Conservation (phyloP, 2,888 invertebrate genomes). For the Yponomeuta plumbellus region DNA sequence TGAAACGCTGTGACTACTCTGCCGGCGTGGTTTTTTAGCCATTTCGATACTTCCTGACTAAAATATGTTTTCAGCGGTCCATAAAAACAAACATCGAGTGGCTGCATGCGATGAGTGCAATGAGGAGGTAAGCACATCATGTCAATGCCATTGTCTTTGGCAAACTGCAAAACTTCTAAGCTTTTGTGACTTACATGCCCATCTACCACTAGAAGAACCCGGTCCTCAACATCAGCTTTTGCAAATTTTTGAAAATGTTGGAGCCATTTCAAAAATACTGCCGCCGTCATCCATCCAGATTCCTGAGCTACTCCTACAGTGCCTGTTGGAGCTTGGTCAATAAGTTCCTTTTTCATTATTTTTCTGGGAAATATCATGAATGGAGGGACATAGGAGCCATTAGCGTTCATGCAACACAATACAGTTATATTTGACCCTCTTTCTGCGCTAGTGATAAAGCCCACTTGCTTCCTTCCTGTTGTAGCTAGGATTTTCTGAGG, state of each 20-base stretch:
- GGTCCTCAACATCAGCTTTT: constrained; percentile 29
- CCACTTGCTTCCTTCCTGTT: constrained; percentile 48
- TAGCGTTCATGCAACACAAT: constrained; percentile 35
- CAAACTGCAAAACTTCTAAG: constrained; percentile 29
- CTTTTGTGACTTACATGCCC: constrained; percentile 25
- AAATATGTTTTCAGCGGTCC: constrained; percentile 29
- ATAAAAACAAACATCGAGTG: constrained; percentile 32
- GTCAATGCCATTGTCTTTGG: constrained; percentile 33
- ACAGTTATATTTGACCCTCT: constrained; percentile 41
- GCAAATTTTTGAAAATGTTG: constrained; percentile 25
- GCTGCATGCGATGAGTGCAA: constrained; percentile 32
- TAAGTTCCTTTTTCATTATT: constrained; percentile 34
- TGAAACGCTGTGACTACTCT: constrained; percentile 28
- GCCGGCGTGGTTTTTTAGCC: constrained; percentile 29
- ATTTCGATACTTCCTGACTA: constrained; percentile 27
- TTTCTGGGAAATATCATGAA: constrained; percentile 40
- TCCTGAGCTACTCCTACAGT: constrained; percentile 33
- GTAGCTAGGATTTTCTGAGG: constrained; percentile 29
- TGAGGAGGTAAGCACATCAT: constrained; percentile 40
- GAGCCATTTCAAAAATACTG: constrained; percentile 32
- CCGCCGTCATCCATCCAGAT: constrained; percentile 37
- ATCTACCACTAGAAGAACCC: constrained; percentile 34
- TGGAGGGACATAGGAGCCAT: constrained; percentile 36
- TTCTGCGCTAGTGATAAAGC: constrained; percentile 42
- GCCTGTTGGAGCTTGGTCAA: constrained; percentile 40